phyloP scores from a whole-genome alignment of 2,888 invertebrate species.

The Ptilodon capucinus region DNA sequence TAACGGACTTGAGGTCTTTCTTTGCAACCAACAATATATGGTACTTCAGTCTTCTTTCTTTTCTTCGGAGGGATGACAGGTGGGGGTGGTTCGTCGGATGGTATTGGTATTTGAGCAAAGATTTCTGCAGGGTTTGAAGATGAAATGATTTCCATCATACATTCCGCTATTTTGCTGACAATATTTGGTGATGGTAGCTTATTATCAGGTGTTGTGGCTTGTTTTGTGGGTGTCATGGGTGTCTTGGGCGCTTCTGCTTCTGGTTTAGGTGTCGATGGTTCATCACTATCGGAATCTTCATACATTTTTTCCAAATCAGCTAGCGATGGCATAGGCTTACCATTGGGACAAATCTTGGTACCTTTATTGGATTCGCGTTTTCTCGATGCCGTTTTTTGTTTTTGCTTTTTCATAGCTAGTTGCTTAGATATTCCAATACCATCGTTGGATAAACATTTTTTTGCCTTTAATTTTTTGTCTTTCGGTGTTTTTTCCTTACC shows the following conservation, averaged over 20 bases:
- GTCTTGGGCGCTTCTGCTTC: neutral
- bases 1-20: slow-evolving; percentile 29
- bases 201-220: neutral
- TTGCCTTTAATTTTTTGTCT: slow-evolving; percentile 3
- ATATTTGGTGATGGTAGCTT: slow-evolving; percentile 10
- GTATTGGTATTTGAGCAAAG: slow-evolving; percentile 4
- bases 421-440: slow-evolving; percentile 26
- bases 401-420: slow-evolving; percentile 13
- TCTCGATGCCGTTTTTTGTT: neutral
- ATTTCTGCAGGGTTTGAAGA: slow-evolving; percentile 16
- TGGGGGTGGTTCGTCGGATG: slow-evolving; percentile 3
- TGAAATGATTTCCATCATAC: slow-evolving; percentile 11
- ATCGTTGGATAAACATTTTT: neutral
- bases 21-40: slow-evolving; percentile 46
- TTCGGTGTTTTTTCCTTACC: slow-evolving; percentile 28
- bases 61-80: slow-evolving; percentile 38
- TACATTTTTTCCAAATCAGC: slow-evolving; percentile 45
- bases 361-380: slow-evolving; percentile 6
- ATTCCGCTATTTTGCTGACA: slow-evolving; percentile 13
- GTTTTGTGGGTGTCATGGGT: neutral
- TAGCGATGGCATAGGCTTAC: slow-evolving; percentile 45
- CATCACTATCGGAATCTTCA: slow-evolving; percentile 39
- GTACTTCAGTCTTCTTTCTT: slow-evolving; percentile 30
- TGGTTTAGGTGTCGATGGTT: slow-evolving; percentile 2
- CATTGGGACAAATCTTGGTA: slow-evolving; percentile 32